A percentile compares a stretch with the other conserved stretches of the same genome.
These are phyloP conservation scores for Athalia cordata DNA, from an alignment of 2,888 invertebrate genomes.

Conservation along the genomic window DNA sequence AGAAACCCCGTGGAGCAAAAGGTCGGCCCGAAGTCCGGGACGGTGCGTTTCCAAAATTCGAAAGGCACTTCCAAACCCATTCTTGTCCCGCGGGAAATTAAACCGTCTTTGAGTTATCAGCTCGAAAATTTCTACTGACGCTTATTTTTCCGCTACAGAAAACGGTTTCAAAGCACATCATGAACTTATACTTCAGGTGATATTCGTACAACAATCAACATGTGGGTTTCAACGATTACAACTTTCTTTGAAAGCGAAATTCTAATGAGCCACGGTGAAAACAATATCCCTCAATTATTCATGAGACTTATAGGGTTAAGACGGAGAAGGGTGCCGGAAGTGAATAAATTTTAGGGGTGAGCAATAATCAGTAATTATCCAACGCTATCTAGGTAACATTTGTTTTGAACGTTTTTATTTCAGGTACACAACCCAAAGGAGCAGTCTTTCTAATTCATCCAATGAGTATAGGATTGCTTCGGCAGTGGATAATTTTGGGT, in stretches of 20 bases:
- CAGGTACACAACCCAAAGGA: too few relatives aligned
- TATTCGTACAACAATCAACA: too few relatives aligned
- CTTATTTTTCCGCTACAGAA: too few relatives aligned
- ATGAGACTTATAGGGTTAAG: too few relatives aligned
- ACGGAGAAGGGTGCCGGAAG: too few relatives aligned
- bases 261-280: too few relatives aligned
- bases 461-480: neutral
- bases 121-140: conserved; percentile 12
- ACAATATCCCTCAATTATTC: too few relatives aligned
- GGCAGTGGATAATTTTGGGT: conserved; percentile 1
- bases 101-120: conserved; percentile 21
- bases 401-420: neutral
- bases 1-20: conserved; percentile 3
- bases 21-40: conserved; percentile 1
- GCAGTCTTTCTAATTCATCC: neutral
- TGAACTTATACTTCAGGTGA: too few relatives aligned
- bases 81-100: conserved; percentile 23
- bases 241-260: too few relatives aligned
- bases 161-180: too few relatives aligned
- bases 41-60: conserved; percentile 26
- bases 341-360: too few relatives aligned
- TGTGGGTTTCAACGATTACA: too few relatives aligned
- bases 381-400: neutral
- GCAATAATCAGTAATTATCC: neutral
- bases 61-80: neutral